phyloP scores from a whole-genome alignment of 2,113 vertebrate species.

The Melanostigma gelatinosum region DNA sequence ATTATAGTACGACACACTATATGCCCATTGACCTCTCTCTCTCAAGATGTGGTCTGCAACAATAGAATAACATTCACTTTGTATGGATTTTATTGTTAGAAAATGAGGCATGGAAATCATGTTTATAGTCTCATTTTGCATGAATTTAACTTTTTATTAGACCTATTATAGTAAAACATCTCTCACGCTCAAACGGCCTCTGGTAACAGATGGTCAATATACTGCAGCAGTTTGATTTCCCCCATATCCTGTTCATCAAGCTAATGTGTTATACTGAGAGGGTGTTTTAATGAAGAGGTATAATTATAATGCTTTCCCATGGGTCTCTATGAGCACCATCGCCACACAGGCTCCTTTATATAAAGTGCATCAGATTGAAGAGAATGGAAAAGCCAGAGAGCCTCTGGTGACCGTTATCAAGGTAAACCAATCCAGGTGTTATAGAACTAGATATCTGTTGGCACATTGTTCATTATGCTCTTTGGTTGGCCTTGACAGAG shows the following conservation, averaged over 20 bases:
- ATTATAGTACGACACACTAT: not conserved
- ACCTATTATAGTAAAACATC: not conserved
- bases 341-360: constrained; percentile 62
- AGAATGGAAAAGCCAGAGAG: constrained; percentile 30
- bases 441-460: constrained; percentile 48
- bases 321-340: constrained; percentile 24
- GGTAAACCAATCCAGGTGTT: constrained; percentile 68
- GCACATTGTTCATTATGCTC: constrained; percentile 59
- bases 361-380: constrained; percentile 51
- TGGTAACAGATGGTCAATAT: not conserved
- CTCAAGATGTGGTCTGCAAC: not conserved
- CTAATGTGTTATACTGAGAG: constrained; percentile 28
- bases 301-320: constrained; percentile 49
- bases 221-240: not conserved
- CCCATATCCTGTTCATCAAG: not conserved
- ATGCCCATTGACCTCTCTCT: not conserved
- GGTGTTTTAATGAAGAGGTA: constrained; percentile 35
- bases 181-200: not conserved
- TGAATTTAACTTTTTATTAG: not conserved
- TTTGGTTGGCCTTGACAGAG: constrained; percentile 34
- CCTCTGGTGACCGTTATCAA: constrained; percentile 54
- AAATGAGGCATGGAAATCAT: not conserved
- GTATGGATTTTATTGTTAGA: not conserved
- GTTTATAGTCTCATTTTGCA: not conserved
- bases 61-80: not conserved